A percentile compares a stretch with the other conserved stretches of the same genome.
Conservation (phyloP, 2,888 invertebrate genomes). For the Trypoxylon attenuatum region DNA sequence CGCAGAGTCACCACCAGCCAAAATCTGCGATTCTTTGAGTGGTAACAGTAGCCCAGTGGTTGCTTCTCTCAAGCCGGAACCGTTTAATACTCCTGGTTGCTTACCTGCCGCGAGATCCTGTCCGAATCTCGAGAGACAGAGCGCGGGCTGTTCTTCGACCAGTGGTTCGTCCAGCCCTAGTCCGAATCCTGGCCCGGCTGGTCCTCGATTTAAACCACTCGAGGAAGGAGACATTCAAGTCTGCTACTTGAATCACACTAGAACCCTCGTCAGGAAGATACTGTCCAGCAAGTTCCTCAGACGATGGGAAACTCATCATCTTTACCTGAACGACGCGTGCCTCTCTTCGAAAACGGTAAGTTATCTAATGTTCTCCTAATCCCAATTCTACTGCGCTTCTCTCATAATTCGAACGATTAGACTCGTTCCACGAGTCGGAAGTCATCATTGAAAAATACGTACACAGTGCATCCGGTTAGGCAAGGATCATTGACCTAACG, state of each 20-base stretch:
- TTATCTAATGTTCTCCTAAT: constrained; percentile 2
- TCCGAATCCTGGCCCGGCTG: constrained; percentile 74
- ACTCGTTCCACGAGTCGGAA: no score
- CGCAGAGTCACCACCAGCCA: constrained; percentile 24
- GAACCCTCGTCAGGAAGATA: constrained; percentile 87
- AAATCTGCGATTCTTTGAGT: constrained; percentile 37
- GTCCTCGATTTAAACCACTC: constrained; percentile 82
- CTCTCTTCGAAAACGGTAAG: constrained; percentile 85
- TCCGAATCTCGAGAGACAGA: constrained; percentile 76
- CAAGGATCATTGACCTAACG: no score
- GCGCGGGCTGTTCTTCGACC: constrained; percentile 77
- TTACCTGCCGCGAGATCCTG: constrained; percentile 75
- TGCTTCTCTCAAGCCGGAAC: constrained; percentile 58
- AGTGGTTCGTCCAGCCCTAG: constrained; percentile 75
- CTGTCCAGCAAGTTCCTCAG: constrained; percentile 85
- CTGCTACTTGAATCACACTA: constrained; percentile 85
- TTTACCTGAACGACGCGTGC: constrained; percentile 81
- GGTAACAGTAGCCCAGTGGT: constrained; percentile 28
- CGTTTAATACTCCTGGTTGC: constrained; percentile 61
- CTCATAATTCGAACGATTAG: no score
- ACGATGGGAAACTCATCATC: constrained; percentile 86
- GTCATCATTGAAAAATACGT: neutral
- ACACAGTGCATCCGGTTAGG: no score
- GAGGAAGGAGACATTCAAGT: constrained; percentile 84
- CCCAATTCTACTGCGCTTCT: neutral